Percentiles rank a stretch among this genome's conserved stretches.
Conservation (phyloP, 2,113 vertebrate genomes). For the Prinia subflava region DNA sequence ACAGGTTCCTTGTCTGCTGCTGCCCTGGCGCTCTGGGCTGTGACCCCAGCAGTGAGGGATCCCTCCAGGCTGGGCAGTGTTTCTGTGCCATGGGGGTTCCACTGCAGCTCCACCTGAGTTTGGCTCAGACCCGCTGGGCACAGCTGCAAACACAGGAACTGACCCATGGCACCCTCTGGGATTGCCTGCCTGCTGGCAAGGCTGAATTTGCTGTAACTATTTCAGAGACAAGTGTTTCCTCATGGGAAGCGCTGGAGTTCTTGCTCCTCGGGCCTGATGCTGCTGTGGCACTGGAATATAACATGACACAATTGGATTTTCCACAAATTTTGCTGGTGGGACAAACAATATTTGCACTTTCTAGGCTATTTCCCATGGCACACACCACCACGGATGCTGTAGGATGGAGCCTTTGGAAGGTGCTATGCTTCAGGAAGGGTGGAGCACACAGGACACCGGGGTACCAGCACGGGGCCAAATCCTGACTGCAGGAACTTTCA, state of each 20-base stretch:
- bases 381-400: background rate
- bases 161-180: background rate
- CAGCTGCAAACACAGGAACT: accelerated
- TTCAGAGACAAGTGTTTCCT: background rate
- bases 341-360: background rate
- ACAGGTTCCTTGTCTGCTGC: background rate
- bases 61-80: background rate
- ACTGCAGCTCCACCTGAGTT: background rate
- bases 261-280: background rate
- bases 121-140: background rate
- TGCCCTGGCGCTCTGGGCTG: background rate
- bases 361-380: background rate
- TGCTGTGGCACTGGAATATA: background rate
- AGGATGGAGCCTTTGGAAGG: background rate
- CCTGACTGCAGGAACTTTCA: background rate
- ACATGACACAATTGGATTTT: background rate
- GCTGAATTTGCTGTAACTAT: background rate
- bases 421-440: background rate
- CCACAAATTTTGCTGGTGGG: background rate
- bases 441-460: background rate
- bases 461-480: background rate
- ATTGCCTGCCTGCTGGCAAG: background rate
- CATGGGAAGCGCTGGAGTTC: background rate
- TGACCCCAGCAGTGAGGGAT: background rate
- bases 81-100: background rate